A percentile compares a stretch with the other conserved stretches of the same genome.
Conservation (phyloP, 2,113 vertebrate species). For the Seriola dumerili region DNA sequence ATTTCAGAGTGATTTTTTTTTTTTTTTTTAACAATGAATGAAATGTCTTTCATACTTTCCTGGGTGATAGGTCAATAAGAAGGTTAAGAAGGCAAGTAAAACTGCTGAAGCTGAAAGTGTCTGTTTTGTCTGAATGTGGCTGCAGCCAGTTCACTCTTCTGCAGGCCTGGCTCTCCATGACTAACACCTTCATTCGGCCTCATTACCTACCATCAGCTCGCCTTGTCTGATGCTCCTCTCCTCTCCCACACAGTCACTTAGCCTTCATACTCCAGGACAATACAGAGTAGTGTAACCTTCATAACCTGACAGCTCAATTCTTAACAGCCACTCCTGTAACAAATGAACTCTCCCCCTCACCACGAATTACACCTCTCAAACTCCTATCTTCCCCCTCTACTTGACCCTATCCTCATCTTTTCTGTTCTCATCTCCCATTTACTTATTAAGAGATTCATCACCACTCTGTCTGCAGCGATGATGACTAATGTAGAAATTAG, state of each 20-base stretch:
- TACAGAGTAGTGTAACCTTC: not conserved
- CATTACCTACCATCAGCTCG: slow-evolving; percentile 24
- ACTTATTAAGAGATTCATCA: slow-evolving; percentile 10
- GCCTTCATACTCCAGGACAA: not conserved
- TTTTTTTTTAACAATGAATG: not conserved
- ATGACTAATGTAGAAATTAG: slow-evolving; percentile 45
- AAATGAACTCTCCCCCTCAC: not conserved
- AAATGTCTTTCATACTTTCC: slow-evolving; percentile 11
- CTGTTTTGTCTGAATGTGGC: not conserved
- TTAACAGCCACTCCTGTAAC: not conserved
- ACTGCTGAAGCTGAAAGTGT: not conserved
- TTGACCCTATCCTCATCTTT: slow-evolving; percentile 22
- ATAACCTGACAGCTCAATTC: slow-evolving; percentile 3
- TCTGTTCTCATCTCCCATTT: not conserved
- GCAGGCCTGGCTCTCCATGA: not conserved
- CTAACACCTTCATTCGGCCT: not conserved
- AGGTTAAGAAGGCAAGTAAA: slow-evolving; percentile 11
- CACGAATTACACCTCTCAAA: not conserved
- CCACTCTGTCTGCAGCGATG: slow-evolving; percentile 1
- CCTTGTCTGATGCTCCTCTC: not conserved
- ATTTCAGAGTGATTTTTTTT: not conserved
- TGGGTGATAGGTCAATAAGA: slow-evolving; percentile 21
- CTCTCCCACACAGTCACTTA: not conserved
- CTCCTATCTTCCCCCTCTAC: not conserved
- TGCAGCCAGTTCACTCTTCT: slow-evolving; percentile 10